Base-by-base conservation (phyloP, 1,140 invertebrate genomes). In the Anoplolepis gracilipes region DNA sequence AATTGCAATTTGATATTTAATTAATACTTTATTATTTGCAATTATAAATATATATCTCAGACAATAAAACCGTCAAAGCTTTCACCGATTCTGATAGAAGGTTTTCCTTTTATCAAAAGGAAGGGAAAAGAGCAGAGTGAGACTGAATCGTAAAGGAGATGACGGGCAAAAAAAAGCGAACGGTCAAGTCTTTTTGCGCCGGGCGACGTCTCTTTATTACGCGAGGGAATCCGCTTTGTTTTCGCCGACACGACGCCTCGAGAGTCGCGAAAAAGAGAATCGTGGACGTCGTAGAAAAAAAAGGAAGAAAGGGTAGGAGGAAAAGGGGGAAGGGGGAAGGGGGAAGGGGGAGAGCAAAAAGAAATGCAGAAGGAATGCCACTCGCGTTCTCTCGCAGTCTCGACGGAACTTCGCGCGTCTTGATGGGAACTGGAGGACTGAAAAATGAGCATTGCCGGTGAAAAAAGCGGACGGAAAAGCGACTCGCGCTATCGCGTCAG, bases 191-290 rank as follows among this genome's bases (percentile, higher is more conserved):
- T 89, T 93, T 91, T 93, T 93, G 87, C 91, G 75, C 79, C 84
- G 69, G 33, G 87, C 42, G 70, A 90, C 88, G 92, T 93, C 92
- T 92, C 92, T 93, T 93, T 92, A 93, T 93, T 93, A 92, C 92
- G 91, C 90, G 87, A 90, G 92, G 90, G 92, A 93, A 94, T 94
- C 92, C 92, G 92, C 92, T 93, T 94, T 93, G 92, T 93, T 94
- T 92, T 91, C 87, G 77, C 82, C 92, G 87, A 72, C 76, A 87
- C 92, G 87, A 72, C 76, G 88, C 89, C 87, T 85, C 85, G 84
- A 85, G 88, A 89, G 84, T 61, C 49, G 64, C 46, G 87, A 64
- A 46, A 81, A 67, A 25, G 81, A 73, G 64, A 72, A 73, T 73
- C 78, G 78, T 25, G 70, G 78, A 39, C 39, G 69, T 11, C 25